phyloP scores from a whole-genome alignment of 2,888 invertebrate species.

The Flexamia atlantica region DNA sequence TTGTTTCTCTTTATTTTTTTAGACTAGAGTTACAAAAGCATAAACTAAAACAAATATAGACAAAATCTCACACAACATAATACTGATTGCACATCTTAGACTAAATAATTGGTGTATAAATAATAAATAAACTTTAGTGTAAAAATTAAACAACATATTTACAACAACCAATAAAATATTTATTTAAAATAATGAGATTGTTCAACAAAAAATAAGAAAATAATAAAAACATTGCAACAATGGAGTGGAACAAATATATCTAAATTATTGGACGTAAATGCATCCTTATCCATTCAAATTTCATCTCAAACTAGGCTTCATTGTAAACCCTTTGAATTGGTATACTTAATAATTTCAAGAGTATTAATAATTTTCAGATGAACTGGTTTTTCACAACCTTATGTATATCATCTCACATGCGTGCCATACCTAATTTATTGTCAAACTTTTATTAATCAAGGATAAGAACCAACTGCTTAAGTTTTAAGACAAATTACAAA shows the following conservation, averaged over 20 bases:
- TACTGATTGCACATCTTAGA: conserved; percentile 15
- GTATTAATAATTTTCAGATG: not conserved
- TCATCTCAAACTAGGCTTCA: not conserved
- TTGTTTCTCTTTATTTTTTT: conserved; percentile 30
- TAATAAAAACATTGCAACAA: too few relatives aligned
- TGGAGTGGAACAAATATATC: not conserved
- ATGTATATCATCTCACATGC: not conserved
- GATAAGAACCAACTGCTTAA: not conserved
- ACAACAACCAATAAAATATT: not conserved
- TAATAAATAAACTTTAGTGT: not conserved
- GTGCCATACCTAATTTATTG: not conserved
- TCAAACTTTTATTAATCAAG: not conserved
- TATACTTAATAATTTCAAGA: not conserved
- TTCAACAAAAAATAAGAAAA: too few relatives aligned
- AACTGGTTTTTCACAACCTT: not conserved
- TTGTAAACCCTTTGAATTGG: not conserved
- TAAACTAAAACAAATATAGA: conserved; percentile 11
- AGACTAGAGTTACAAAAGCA: conserved; percentile 38
- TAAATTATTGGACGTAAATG: not conserved
- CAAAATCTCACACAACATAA: conserved; percentile 8
- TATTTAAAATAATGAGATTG: too few relatives aligned
- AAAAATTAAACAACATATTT: conserved; percentile 6
- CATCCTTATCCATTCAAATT: not conserved
- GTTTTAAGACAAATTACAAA: not conserved
- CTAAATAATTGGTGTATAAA: not conserved